A percentile compares a stretch with the other conserved stretches of the same genome.
Evolutionary conservation across 2,797 vertebrate genomes (phyloP).

Genomic region (Crocodylus rhombifer): DNA sequence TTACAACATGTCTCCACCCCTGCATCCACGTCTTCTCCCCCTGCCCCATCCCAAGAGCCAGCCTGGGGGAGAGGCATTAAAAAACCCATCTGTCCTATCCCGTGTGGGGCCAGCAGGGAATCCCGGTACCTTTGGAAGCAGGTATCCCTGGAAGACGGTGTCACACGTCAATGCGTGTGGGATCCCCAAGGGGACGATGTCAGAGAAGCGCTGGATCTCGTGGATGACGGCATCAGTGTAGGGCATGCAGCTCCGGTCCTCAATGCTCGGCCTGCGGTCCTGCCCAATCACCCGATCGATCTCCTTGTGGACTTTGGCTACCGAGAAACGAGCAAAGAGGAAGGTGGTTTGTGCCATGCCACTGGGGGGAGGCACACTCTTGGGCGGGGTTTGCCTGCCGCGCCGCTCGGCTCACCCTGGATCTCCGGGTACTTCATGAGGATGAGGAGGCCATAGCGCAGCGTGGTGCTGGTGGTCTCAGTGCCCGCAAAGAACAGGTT

Average conservation of each 20-base stretch:
- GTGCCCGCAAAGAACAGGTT: slow-evolving; percentile 54
- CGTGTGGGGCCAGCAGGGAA: neutral
- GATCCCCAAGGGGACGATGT: slow-evolving; percentile 51
- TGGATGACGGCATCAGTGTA: slow-evolving; percentile 68
- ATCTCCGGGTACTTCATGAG: slow-evolving; percentile 49
- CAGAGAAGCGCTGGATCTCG: slow-evolving; percentile 50
- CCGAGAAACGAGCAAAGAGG: neutral
- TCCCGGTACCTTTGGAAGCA: slow-evolving; percentile 62
- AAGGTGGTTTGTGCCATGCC: no score
- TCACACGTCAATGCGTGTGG: neutral
- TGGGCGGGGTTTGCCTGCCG: no score
- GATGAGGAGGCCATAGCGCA: slow-evolving; percentile 45
- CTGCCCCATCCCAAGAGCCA: no score
- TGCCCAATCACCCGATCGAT: slow-evolving; percentile 64
- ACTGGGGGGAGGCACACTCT: neutral
- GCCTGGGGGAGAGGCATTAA: no score
- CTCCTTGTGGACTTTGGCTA: slow-evolving; percentile 67
- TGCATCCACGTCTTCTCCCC: neutral
- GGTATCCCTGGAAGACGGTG: slow-evolving; percentile 15
- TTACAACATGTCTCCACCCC: no score
- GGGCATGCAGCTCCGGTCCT: slow-evolving; percentile 69
- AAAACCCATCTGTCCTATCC: no score
- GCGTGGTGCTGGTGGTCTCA: slow-evolving; percentile 43
- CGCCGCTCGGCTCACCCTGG: slow-evolving; percentile 14
- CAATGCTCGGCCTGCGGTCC: slow-evolving; percentile 44